phyloP scores from a whole-genome alignment of 2,797 vertebrate genomes.

The Rallus crepitans region DNA sequence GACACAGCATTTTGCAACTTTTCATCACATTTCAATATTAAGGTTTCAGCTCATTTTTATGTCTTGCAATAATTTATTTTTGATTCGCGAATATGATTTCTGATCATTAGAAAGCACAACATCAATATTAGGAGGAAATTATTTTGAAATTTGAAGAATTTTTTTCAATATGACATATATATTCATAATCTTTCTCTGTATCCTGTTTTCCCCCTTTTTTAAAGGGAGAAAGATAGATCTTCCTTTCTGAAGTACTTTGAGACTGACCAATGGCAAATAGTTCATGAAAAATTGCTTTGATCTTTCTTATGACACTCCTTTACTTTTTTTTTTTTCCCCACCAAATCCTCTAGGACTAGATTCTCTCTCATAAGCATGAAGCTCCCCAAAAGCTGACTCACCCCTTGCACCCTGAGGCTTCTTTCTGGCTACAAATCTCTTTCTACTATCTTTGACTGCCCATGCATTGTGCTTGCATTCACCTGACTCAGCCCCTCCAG shows the following conservation, averaged over 20 bases:
- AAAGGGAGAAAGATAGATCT: background rate
- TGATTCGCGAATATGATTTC: background rate
- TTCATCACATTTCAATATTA: background rate
- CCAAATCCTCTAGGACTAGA: background rate
- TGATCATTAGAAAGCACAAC: background rate
- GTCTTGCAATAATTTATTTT: background rate
- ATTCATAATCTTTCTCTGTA: background rate
- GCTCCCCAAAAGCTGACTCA: background rate
- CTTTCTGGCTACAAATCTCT: background rate
- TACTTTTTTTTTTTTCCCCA: background rate
- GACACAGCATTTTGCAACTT: background rate
- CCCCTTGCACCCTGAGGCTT: background rate
- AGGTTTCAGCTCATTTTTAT: background rate
- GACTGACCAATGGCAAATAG: background rate
- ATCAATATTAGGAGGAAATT: background rate
- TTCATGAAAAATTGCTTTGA: background rate
- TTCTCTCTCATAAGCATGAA: background rate
- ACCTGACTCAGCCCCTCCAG: background rate
- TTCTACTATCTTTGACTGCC: background rate
- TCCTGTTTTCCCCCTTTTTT: background rate
- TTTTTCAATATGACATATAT: background rate
- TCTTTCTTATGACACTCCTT: background rate
- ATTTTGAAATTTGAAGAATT: background rate
- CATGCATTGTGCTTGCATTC: background rate
- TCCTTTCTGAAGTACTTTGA: background rate